Conservation (phyloP, 2,797 vertebrate genomes). For the Cheirogaleus major region DNA sequence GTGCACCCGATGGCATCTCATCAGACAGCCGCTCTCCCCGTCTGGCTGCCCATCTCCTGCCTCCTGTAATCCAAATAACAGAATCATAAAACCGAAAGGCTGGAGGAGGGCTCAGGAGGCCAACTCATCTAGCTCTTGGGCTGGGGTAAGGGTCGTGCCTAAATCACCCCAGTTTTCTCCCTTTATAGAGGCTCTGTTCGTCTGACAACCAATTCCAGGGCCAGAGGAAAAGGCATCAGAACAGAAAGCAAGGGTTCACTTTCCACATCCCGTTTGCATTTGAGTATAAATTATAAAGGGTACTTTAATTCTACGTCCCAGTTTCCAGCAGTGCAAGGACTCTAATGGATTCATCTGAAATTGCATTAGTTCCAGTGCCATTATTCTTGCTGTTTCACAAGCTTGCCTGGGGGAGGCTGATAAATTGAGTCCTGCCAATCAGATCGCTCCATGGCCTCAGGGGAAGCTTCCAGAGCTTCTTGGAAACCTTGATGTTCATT, state of each 20-base stretch:
- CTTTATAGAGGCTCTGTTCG: neutral
- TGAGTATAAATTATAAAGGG: slow-evolving; percentile 66
- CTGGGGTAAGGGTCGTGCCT: neutral
- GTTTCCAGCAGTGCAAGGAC: slow-evolving; percentile 42
- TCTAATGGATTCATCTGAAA: slow-evolving; percentile 69
- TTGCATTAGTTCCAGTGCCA: slow-evolving; percentile 46
- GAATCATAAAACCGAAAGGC: slow-evolving; percentile 17
- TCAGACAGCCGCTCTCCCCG: neutral
- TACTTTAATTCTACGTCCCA: slow-evolving; percentile 67
- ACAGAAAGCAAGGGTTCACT: slow-evolving; percentile 51
- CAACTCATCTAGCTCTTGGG: neutral
- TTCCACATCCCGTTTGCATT: slow-evolving; percentile 19
- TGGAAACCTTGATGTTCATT: slow-evolving; percentile 9
- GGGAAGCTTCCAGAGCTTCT: neutral
- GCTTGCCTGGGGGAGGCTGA: slow-evolving; percentile 55
- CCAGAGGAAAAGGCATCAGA: slow-evolving; percentile 35
- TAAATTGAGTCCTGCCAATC: slow-evolving; percentile 60
- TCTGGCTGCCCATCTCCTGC: slow-evolving; percentile 1
- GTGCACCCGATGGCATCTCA: neutral
- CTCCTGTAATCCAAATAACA: slow-evolving; percentile 14
- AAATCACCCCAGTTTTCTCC: neutral
- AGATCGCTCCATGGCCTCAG: neutral
- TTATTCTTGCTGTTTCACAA: slow-evolving; percentile 51
- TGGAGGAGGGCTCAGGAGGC: neutral
- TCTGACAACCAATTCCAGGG: neutral